These are phyloP conservation scores for Agriopis marginaria DNA, from an alignment of 2,888 invertebrate genomes.

Conservation along the genomic window DNA sequence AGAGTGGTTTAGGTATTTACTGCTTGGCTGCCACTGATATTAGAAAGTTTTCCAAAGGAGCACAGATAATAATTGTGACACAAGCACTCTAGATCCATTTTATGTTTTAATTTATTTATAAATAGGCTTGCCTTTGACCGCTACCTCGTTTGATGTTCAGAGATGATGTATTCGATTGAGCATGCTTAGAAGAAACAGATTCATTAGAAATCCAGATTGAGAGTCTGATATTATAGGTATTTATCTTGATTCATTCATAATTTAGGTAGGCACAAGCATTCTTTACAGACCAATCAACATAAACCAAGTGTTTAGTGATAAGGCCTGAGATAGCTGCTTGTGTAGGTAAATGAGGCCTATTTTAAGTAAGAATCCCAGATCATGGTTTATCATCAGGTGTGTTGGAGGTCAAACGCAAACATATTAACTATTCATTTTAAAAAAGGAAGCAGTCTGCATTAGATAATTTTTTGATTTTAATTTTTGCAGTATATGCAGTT, in stretches of 20 bases:
- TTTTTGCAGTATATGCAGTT: too few species aligned
- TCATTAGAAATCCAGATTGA: too few species aligned
- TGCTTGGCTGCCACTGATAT: slow-evolving; percentile 36
- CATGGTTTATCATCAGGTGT: too few species aligned
- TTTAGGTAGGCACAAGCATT: background rate
- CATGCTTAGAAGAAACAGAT: too few species aligned
- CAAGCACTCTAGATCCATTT: background rate
- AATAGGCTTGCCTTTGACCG: too few species aligned
- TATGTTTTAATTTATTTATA: too few species aligned
- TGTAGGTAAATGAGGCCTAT: slow-evolving; percentile 5
- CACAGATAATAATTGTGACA: slow-evolving; percentile 33
- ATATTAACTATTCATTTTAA: too few species aligned
- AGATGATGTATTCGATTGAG: too few species aligned
- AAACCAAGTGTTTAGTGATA: slow-evolving; percentile 14
- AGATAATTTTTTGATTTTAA: too few species aligned
- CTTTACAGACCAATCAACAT: background rate
- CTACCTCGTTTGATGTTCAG: too few species aligned
- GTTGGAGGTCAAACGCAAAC: too few species aligned
- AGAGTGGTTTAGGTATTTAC: slow-evolving; percentile 29
- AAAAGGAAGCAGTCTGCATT: too few species aligned
- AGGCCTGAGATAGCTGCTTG: slow-evolving; percentile 7
- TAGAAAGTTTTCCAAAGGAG: slow-evolving; percentile 45
- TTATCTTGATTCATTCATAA: slow-evolving; percentile 11
- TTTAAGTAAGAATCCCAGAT: background rate
- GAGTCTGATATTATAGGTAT: background rate